Base-by-base conservation (phyloP, 2,888 invertebrate genomes). In the Lobophora halterata region DNA sequence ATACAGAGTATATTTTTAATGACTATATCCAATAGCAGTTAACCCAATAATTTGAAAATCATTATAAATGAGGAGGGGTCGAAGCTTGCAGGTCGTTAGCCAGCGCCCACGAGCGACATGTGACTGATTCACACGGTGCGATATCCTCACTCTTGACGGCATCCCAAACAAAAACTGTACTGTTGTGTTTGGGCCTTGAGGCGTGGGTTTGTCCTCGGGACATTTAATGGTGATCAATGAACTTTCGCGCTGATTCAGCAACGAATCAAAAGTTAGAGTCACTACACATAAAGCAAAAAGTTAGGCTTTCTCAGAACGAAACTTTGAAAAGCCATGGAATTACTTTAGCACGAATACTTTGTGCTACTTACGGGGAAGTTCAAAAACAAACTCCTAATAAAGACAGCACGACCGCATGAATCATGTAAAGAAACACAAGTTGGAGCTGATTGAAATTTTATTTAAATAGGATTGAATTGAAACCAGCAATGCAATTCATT, bases 81-180 rank as follows among this genome's bases (percentile, higher is more conserved):
- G 11, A 3, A 28, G 40, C 43, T 46, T 18, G 19, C 37, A 44
- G 56, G 59, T 58, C 64, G 46, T 58, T 61, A 60, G 38, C 56
- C 61, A 61, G 46, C 53, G 44, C 67, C 67, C 49, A 71, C 72
- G 37, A 35, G 34, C 18, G 27, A 31, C 18, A 11, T 57, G n/a
- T 14, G 33, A 49, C 58, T 68, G 66, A 73, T 60, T 71, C 72
- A 73, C 52, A 41, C 53, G 46, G 63, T 52, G 58, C 59, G 49
- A 50, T 67, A 63, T 58, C 56, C 65, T 52, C 58, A 31, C 48
- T 38, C 52, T 49, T 47, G 41, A 38, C 21, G 44, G 48, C 29
- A 58, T 60, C 55, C 61, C 56, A 61, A 63, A 67, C 59, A 61
- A 61, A 60, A 60, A 56, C 49, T 52, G 39, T 55, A 36, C 46